Evolutionary conservation across 1,140 invertebrate species (phyloP).

Genomic region (Sycobia sp.): DNA sequence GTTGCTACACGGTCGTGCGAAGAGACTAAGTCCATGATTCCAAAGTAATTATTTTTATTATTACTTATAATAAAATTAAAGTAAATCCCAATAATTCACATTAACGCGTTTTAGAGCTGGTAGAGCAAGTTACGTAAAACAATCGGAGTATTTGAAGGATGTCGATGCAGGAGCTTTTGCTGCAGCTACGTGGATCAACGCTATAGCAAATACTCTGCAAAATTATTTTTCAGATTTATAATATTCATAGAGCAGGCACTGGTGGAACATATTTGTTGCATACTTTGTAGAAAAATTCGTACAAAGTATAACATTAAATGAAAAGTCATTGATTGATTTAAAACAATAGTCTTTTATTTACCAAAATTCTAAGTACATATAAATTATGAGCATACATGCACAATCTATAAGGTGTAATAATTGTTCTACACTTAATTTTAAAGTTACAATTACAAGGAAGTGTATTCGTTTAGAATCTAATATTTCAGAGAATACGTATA

Average conservation of each 20-base stretch:
- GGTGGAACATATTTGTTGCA: no score
- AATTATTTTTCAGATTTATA: not conserved
- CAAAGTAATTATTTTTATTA: slow-evolving; percentile 52
- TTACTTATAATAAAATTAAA: slow-evolving; percentile 1
- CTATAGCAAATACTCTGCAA: slow-evolving; percentile 44
- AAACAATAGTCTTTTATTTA: slow-evolving; percentile 36
- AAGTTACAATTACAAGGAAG: slow-evolving; percentile 33
- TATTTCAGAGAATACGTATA: slow-evolving; percentile 33
- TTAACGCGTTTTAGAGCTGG: slow-evolving; percentile 63
- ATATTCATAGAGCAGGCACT: no score
- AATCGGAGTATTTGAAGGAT: slow-evolving; percentile 56
- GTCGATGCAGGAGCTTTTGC: slow-evolving; percentile 74
- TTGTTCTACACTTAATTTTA: slow-evolving; percentile 22
- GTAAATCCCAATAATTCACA: not conserved
- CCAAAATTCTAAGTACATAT: slow-evolving; percentile 37
- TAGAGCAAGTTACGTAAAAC: slow-evolving; percentile 67
- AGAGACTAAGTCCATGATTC: slow-evolving; percentile 65
- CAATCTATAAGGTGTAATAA: slow-evolving; percentile 32
- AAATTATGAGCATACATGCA: slow-evolving; percentile 35
- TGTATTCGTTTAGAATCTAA: slow-evolving; percentile 28
- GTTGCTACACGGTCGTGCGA: slow-evolving; percentile 59
- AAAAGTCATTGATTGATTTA: not conserved
- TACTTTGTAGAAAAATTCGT: no score
- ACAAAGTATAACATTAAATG: slow-evolving; percentile 24
- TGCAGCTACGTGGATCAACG: slow-evolving; percentile 66